A percentile compares a stretch with the other conserved stretches of the same genome.
phyloP scores from a whole-genome alignment of 1,140 invertebrate species.

The Drosophila fuyamai region DNA sequence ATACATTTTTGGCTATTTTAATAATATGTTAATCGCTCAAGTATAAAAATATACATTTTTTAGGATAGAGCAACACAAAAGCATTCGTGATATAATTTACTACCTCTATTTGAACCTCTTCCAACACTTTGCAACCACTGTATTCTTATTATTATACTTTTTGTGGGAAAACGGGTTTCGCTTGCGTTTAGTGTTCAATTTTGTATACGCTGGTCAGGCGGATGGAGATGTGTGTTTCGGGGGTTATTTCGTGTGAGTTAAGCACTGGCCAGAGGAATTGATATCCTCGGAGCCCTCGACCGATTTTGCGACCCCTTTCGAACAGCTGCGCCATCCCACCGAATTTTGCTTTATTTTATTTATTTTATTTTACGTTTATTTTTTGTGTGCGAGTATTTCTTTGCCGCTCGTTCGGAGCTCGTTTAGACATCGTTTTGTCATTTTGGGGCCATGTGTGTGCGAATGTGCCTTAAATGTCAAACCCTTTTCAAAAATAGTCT shows the following conservation, averaged over 20 bases:
- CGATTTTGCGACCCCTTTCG: neutral
- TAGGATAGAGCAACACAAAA: too few relatives aligned
- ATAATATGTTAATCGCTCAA: too few relatives aligned
- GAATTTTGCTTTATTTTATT: conserved; percentile 64
- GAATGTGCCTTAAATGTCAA: conserved; percentile 67
- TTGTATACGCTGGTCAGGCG: conserved; percentile 44
- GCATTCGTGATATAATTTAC: too few relatives aligned
- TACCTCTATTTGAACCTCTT: too few relatives aligned
- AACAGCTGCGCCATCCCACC: conserved; percentile 21
- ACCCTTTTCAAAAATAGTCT: conserved; percentile 79
- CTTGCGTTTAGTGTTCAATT: conserved; percentile 57
- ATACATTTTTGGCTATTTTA: too few relatives aligned
- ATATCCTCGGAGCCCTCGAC: neutral
- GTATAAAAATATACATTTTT: too few relatives aligned
- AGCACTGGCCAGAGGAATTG: conserved; percentile 48
- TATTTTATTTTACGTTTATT: conserved; percentile 37
- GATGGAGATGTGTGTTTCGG: conserved; percentile 38
- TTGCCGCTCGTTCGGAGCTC: conserved; percentile 66
- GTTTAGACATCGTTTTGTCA: conserved; percentile 81
- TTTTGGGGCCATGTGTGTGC: conserved; percentile 25
- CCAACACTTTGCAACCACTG: neutral
- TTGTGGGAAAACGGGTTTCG: conserved; percentile 23
- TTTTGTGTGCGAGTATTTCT: conserved; percentile 57
- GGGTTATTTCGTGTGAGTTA: conserved; percentile 8
- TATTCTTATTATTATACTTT: neutral